phyloP scores from a whole-genome alignment of 2,113 vertebrate species.

The Callithrix jacchus region DNA sequence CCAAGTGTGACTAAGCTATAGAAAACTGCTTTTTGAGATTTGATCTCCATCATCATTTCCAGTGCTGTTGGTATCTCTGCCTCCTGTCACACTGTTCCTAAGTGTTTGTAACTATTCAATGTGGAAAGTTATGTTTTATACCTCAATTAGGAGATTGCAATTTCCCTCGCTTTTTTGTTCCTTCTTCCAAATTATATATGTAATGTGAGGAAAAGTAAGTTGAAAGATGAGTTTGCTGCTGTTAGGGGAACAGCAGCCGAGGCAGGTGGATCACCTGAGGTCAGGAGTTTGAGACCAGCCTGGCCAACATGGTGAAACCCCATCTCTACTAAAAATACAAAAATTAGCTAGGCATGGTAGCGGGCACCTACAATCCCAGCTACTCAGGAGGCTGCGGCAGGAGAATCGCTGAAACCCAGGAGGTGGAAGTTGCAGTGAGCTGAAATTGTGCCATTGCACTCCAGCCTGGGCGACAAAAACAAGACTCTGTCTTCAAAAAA shows the following conservation, averaged over 20 bases:
- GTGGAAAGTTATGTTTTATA: background rate
- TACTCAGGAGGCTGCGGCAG: too few species aligned
- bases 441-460: too few species aligned
- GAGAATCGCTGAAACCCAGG: too few species aligned
- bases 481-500: too few species aligned
- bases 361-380: too few species aligned
- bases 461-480: too few species aligned
- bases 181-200: background rate
- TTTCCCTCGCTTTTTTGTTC: conserved; percentile 28
- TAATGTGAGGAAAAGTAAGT: conserved; percentile 21
- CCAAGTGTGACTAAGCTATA: background rate
- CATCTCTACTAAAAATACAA: too few species aligned
- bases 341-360: too few species aligned
- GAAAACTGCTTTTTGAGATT: background rate
- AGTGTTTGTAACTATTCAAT: background rate
- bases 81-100: background rate
- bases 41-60: background rate
- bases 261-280: too few species aligned
- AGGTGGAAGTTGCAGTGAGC: too few species aligned
- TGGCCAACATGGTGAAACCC: too few species aligned
- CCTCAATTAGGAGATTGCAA: background rate
- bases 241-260: background rate
- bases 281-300: too few species aligned
- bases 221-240: conserved; percentile 14
- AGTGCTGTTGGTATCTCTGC: background rate